A percentile compares a stretch with the other conserved stretches of the same genome.
These are phyloP conservation scores for Dinocampus coccinellae DNA, from an alignment of 2,888 invertebrate genomes.

Conservation along the genomic window DNA sequence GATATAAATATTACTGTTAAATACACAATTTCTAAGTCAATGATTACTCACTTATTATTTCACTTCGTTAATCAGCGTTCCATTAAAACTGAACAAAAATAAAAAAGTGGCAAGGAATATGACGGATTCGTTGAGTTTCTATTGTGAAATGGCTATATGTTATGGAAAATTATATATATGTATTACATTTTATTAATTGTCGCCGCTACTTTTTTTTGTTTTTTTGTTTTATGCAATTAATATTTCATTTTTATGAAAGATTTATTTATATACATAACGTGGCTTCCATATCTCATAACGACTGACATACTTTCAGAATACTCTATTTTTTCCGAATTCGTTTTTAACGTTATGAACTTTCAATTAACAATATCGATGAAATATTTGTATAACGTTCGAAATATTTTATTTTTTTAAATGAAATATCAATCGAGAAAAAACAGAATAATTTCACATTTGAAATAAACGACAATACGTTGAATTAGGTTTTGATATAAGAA, in stretches of 20 bases:
- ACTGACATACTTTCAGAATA: too few species aligned
- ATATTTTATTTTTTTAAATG: too few species aligned
- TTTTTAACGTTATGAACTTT: too few species aligned
- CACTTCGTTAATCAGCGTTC: neutral
- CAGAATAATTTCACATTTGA: neutral
- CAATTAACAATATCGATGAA: too few species aligned
- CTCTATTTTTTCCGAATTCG: too few species aligned
- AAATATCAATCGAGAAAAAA: neutral
- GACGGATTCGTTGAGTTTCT: conserved; percentile 47
- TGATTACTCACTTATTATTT: conserved; percentile 25
- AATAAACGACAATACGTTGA: neutral
- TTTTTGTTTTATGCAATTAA: conserved; percentile 8
- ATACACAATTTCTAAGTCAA: conserved; percentile 63
- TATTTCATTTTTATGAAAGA: conserved; percentile 4
- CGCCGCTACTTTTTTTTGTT: conserved; percentile 54
- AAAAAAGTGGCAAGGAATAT: conserved; percentile 26
- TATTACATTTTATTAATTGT: conserved; percentile 64
- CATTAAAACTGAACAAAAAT: conserved; percentile 5
- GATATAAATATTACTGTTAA: conserved; percentile 58
- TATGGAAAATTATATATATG: conserved; percentile 66
- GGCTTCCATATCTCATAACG: too few species aligned
- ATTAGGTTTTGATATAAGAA: neutral
- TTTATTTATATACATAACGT: too few species aligned
- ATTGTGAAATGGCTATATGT: conserved; percentile 69
- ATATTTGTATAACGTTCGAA: too few species aligned